Base-by-base conservation (phyloP, 2,888 invertebrate genomes). In the Melolontha melolontha region DNA sequence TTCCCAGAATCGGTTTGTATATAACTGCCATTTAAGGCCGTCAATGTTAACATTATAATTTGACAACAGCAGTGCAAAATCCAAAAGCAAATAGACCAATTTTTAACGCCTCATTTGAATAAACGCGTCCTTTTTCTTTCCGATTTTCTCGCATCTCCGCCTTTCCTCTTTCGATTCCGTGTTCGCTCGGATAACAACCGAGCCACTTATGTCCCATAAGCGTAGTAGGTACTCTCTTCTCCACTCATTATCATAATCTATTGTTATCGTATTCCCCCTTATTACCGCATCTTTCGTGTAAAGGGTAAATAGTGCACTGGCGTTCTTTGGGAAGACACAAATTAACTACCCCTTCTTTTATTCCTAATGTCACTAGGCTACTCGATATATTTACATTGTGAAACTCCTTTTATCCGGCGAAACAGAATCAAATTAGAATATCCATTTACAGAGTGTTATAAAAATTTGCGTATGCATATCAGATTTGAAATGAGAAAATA, bases 21-120 rank as follows among this genome's bases (percentile, higher is more conserved):
- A 34, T 10, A 34, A 34, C 34, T 6, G 34, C 34, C 34, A 34
- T 34, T 6, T 10, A 34, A 1, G 6, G 4, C 11, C 49, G 16
- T 49, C 16, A 49, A 49, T 17, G 22, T 50, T 50, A 17, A 50
- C 50, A 50, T 27, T 4, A 50, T 50, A 50, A 50, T 50, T 10
- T 34, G 34, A 6, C 50, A 10, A 22, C 22, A 50, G 11, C n/a
- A 17, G 50, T 27, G n/a, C 22, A 22, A 50, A 27, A 22, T 50
- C 16, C 16, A 10, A 22, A 22, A 50, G 50, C 22, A 50, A 50
- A 50, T 22, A 50, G 50, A 17, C 17, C 50, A 27, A 27, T 50
- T 50, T 50, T 50, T 11, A 10, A 50, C 50, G 50, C 50, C 27
- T 27, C 22, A 27, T 50, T 50, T 50, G 50, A 50, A 50, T 50